Conservation (phyloP, 2,113 vertebrate genomes). For the Tragelaphus buxtoni region DNA sequence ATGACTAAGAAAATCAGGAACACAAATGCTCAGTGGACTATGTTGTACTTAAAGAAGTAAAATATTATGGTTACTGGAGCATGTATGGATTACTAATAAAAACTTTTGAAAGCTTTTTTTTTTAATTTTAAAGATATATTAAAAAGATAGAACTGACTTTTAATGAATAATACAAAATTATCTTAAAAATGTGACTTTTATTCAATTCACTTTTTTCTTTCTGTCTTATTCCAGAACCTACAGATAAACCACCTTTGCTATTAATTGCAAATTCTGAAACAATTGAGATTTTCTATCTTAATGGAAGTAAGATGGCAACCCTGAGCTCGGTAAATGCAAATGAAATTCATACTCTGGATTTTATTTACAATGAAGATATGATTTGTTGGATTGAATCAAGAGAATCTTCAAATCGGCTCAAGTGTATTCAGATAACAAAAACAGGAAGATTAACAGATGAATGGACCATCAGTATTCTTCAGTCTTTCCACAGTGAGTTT, state of each 20-base stretch:
- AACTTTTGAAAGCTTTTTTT: not conserved
- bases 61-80: not conserved
- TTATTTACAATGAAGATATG: conserved; percentile 86
- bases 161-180: not conserved
- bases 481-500: conserved; percentile 89
- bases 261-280: conserved; percentile 86
- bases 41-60: conserved; percentile 32
- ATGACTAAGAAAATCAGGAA: conserved; percentile 46
- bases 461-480: conserved; percentile 83
- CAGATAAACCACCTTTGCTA: conserved; percentile 88
- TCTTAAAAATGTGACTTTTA: not conserved
- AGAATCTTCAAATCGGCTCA: conserved; percentile 87
- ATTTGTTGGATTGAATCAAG: conserved; percentile 92
- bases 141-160: not conserved
- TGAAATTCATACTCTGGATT: conserved; percentile 88
- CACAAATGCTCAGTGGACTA: not conserved
- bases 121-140: not conserved
- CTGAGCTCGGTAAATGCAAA: conserved; percentile 82
- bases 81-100: not conserved
- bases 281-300: conserved; percentile 87
- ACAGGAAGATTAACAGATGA: conserved; percentile 84
- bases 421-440: conserved; percentile 85
- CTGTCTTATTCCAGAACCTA: conserved; percentile 84
- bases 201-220: not conserved
- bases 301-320: conserved; percentile 86